These are phyloP conservation scores for Elephantulus edwardii DNA, from an alignment of 2,113 vertebrate species.

Conservation along the genomic window DNA sequence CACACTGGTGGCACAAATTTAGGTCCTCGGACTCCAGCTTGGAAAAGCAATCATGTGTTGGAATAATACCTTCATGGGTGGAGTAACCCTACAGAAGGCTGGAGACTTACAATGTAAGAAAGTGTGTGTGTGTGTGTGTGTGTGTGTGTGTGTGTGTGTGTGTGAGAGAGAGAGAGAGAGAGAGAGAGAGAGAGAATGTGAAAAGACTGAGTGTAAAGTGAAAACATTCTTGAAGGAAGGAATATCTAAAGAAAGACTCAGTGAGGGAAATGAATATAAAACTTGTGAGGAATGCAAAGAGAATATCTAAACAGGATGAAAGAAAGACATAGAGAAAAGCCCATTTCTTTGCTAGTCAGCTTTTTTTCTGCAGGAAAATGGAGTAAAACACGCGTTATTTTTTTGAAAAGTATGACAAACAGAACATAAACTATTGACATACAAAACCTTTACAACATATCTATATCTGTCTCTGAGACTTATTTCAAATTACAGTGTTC, in stretches of 20 bases:
- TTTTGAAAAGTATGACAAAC: neutral
- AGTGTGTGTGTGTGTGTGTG: accelerated
- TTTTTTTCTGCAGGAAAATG: neutral
- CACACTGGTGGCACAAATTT: neutral
- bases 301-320: neutral
- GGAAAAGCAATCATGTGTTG: neutral
- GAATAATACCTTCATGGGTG: accelerated
- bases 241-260: neutral
- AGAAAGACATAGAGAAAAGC: neutral
- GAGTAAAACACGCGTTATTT: accelerated
- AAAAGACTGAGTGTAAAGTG: too few species aligned
- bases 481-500: neutral
- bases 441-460: neutral
- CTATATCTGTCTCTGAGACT: too few species aligned
- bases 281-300: too few species aligned
- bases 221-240: neutral
- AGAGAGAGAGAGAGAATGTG: neutral
- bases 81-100: neutral
- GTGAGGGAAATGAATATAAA: neutral
- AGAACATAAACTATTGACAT: neutral
- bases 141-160: neutral
- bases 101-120: neutral
- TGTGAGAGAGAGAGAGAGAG: neutral
- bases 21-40: neutral
- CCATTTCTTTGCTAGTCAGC: neutral